Percentiles rank a stretch among this genome's conserved stretches.
Evolutionary conservation across 2,113 vertebrate genomes (phyloP).

Genomic region (Anguilla japonica): DNA sequence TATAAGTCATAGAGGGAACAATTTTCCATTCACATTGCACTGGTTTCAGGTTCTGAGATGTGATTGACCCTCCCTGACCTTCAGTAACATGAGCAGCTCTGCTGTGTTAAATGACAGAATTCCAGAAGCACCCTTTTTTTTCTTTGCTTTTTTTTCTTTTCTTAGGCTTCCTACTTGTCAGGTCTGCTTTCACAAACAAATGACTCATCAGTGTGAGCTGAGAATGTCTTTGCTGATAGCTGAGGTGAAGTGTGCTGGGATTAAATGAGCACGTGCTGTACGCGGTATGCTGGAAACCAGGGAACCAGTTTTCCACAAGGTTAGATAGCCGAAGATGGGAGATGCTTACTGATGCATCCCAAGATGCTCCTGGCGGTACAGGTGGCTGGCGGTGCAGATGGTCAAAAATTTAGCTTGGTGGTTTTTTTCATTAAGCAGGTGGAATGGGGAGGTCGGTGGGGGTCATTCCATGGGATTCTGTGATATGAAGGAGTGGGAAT

Average conservation of each 20-base stretch:
- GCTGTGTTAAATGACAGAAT: no score
- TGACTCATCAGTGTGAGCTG: not conserved
- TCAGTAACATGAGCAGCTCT: not conserved
- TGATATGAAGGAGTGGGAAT: no score
- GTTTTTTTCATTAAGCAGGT: not conserved
- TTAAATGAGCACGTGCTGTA: not conserved
- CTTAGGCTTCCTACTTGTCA: not conserved
- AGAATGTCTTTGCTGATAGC: not conserved
- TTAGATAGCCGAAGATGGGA: not conserved
- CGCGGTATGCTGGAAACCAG: not conserved
- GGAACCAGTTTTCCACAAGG: not conserved
- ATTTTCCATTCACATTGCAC: not conserved
- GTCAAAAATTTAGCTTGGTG: not conserved
- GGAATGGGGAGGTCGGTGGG: no score
- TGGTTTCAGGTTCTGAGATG: constrained; percentile 8
- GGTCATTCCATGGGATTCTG: no score
- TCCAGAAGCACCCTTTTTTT: constrained; percentile 6
- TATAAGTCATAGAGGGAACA: not conserved
- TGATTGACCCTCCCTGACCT: not conserved
- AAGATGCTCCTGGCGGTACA: not conserved
- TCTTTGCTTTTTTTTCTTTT: not conserved
- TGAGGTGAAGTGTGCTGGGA: not conserved
- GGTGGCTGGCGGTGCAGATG: not conserved
- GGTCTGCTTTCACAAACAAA: not conserved
- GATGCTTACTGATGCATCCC: not conserved